Evolutionary conservation across 35 echinoderm and acorn worm genomes (phyloP), one percentile per base, ranked within the genome.

Genomic region (Strongylocentrotus purpuratus): DNA sequence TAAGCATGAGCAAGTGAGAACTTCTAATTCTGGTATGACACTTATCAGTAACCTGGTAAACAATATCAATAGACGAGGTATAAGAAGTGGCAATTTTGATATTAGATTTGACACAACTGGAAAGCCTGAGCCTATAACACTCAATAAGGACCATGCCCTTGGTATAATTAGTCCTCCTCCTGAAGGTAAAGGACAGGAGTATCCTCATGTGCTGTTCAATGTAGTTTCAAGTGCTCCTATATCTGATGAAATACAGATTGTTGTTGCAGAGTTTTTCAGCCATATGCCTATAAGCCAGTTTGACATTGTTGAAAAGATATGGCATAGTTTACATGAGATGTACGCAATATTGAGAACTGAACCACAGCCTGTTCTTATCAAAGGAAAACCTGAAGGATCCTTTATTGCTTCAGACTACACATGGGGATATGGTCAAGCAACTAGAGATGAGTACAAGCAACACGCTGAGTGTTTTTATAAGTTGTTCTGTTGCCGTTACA

Each of bases 391-490:
- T 18, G 20, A 71, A 25, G 61, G 61, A 25, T 71, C 61, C 0
- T 25, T 71, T 6, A 71, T 20, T 25, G 18, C 61, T 25, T 6
- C 61, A 71, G 61, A 71, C 22, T 71, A 71, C 22, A 71, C 18
- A 25, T 71, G 61, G 61, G 61, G 61, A 71, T 71, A 25, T 25
- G 28, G 18, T 71, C 61, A 20, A 25, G 18, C 17, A 20, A 71
- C 61, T 18, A 71, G 17, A 25, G 61, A 71, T 20, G 13, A 86
- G 5, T 98, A 95, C 95, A 46, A 58, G 2, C 85, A 52, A 86
- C 52, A 94, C 46, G 96, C 97, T 22, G 97, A 96, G 46, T 94
- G 92, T 11, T 96, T 96, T 87, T 98, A 98, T 33, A 96, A 98
- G 92, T 60, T 98, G 2, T 95, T 96, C 96, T 33, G 14, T 65